phyloP scores from a whole-genome alignment of 2,888 invertebrate species.

The Drosophila bunnanda region DNA sequence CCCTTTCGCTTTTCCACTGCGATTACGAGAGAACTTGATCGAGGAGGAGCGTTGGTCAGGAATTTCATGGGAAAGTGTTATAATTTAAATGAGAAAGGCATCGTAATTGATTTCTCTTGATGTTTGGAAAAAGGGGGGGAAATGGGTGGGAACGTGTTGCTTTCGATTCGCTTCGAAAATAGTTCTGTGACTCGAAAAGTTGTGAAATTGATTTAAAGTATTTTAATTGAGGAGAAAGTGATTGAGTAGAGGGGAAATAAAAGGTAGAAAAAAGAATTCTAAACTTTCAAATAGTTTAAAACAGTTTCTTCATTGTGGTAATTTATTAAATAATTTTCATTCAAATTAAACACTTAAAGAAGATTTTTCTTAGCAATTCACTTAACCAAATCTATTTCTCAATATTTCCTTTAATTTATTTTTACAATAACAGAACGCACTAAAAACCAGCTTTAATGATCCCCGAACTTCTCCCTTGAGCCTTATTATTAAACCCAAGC shows the following conservation, averaged over 20 bases:
- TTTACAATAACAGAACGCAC: neutral
- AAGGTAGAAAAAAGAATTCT: neutral
- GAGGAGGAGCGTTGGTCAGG: slow-evolving; percentile 49
- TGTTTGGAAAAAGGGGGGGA: slow-evolving; percentile 6
- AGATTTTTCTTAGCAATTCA: rapidly evolving
- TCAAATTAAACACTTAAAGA: neutral
- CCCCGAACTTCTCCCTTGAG: neutral
- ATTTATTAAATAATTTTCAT: neutral
- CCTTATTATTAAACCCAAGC: neutral
- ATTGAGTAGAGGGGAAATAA: neutral
- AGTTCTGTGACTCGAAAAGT: neutral
- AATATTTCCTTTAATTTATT: neutral
- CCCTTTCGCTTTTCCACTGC: slow-evolving; percentile 71
- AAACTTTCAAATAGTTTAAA: no score
- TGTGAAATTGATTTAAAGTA: slow-evolving; percentile 12
- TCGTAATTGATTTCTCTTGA: slow-evolving; percentile 60
- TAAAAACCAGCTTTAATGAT: neutral
- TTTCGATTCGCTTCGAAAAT: neutral
- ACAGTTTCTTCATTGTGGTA: rapidly evolving
- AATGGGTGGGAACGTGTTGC: slow-evolving; percentile 29
- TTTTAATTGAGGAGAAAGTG: slow-evolving; percentile 9
- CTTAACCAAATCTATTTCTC: neutral
- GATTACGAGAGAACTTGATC: slow-evolving; percentile 56
- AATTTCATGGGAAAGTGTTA: slow-evolving; percentile 77
- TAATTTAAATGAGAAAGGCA: slow-evolving; percentile 66